Conservation (phyloP, 2,888 invertebrate genomes). For the Lordiphosa fenestrarum region DNA sequence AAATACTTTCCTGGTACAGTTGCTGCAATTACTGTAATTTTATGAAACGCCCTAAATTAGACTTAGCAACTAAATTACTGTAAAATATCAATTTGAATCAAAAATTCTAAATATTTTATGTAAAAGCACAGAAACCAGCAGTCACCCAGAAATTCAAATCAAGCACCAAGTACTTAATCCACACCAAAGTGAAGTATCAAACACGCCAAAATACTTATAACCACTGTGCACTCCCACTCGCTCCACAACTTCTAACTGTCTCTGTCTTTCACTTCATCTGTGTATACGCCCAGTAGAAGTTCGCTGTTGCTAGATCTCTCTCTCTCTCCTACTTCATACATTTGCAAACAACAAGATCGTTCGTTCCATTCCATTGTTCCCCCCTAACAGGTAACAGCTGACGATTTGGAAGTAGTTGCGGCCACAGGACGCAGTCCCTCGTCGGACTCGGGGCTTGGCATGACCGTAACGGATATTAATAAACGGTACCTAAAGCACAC, state of each 20-base stretch:
- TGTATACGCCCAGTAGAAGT: constrained; percentile 22
- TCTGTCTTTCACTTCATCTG: constrained; percentile 19
- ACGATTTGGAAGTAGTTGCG: constrained; percentile 80
- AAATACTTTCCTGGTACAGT: no score
- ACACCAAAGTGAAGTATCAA: constrained; percentile 12
- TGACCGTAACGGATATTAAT: constrained; percentile 89
- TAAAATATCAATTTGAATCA: no score
- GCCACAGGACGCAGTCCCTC: constrained; percentile 90
- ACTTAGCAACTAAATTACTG: no score
- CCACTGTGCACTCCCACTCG: constrained; percentile 21
- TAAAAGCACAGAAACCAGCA: no score
- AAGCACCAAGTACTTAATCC: constrained; percentile 5
- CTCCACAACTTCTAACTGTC: constrained; percentile 20
- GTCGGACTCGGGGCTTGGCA: constrained; percentile 96
- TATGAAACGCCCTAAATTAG: no score
- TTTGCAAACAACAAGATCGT: constrained; percentile 37
- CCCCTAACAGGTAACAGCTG: constrained; percentile 79
- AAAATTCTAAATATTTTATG: constrained; percentile 17
- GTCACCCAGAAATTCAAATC: no score
- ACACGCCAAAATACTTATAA: not conserved
- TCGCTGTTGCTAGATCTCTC: constrained; percentile 15
- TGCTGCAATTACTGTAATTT: no score
- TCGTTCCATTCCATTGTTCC: constrained; percentile 63
- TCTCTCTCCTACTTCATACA: constrained; percentile 8
- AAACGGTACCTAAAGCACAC: constrained; percentile 82